Conservation (phyloP, 2,888 invertebrate genomes). For the Cataglyphis livida region DNA sequence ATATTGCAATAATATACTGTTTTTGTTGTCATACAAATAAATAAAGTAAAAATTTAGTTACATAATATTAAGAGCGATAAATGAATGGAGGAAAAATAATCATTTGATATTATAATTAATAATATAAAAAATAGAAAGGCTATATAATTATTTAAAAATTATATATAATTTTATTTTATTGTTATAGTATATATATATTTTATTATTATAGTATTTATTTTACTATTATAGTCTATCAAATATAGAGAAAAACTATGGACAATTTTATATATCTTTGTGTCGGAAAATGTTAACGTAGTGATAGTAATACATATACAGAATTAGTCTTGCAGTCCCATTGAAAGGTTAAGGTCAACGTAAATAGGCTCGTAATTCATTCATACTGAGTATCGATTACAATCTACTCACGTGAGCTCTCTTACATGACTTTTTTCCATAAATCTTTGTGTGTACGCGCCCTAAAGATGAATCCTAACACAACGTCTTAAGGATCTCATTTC, state of each 20-base stretch:
- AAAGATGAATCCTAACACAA: constrained; percentile 70
- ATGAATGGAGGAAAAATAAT: background rate
- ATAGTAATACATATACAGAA: background rate
- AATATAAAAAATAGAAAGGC: background rate
- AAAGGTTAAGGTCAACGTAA: constrained; percentile 61
- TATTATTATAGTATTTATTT: too few species aligned
- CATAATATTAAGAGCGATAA: background rate
- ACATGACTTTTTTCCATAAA: background rate
- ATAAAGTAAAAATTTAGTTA: background rate
- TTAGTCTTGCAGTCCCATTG: background rate
- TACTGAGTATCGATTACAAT: constrained; percentile 59
- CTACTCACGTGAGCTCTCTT: constrained; percentile 35
- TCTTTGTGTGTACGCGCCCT: constrained; percentile 66
- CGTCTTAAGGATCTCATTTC: constrained; percentile 71
- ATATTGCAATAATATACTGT: background rate
- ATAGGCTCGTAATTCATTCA: constrained; percentile 67
- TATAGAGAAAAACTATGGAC: background rate
- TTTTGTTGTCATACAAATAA: background rate
- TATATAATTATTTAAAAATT: background rate
- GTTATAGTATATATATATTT: too few species aligned
- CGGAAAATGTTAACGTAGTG: background rate
- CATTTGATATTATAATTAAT: background rate
- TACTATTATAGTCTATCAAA: background rate
- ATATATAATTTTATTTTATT: background rate
- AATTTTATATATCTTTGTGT: background rate